Base-by-base conservation (phyloP, 2,797 vertebrate genomes). In the Adrianichthys oophorus region DNA sequence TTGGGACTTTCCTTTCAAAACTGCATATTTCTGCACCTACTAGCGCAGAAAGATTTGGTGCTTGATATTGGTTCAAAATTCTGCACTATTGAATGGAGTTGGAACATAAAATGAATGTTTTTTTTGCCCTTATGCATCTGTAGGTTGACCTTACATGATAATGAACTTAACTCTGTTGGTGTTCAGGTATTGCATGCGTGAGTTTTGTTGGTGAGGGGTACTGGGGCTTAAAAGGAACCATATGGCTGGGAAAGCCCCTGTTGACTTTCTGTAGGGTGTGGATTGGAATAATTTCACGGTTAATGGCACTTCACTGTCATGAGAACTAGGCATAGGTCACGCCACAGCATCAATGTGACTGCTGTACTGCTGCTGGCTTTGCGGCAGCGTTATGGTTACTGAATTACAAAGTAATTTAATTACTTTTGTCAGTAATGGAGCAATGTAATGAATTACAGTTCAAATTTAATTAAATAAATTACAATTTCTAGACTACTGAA, bases 231-330 rank as follows among this genome's bases (percentile, higher is more conserved):
- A 44, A 8, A 56, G 17, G 41, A 57, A 15, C n/a, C 23, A 41
- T 40, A 21, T 7, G 7, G 23, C 6, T 63, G 61, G 70, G 60
- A 58, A 70, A 72, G 4, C 59, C 59, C 66, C 41, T 19, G 32
- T 37, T 45, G 44, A 49, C 41, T 29, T 24, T 16, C 15, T 32
- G 46, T 12, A 19, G 40, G 5, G 32, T 61, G 42, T 78, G 42
- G 68, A 68, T 64, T 70, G 57, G 58, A 72, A 73, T 32, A 43
- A 68, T 70, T 62, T 75, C 48, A 54, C 51, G 4, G 46, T 46
- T 3, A 0, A 15, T 6, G 1, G 40, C 49, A 43, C 62, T 56
- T 57, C 41, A 63, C n/a, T 12, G 3, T n/a, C 2, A 47, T 23
- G 19, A 63, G 41, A 62, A 26, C 21, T 17, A 62, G 2, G 4